These are phyloP conservation scores for Zophobas atratus DNA, from an alignment of 1,140 invertebrate genomes.

Conservation along the genomic window DNA sequence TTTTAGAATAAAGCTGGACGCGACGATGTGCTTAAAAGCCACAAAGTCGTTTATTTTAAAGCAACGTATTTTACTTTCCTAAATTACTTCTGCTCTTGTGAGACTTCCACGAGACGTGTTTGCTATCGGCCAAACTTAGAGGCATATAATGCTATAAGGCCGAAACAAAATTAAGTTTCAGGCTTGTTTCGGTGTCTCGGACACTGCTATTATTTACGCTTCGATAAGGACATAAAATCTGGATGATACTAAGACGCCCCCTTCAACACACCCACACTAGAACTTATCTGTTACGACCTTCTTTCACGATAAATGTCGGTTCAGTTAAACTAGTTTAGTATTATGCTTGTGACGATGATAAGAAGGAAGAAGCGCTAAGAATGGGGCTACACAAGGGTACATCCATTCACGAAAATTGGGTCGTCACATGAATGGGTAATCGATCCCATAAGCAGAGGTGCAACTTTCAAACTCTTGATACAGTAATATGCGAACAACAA, in stretches of 20 bases:
- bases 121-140: constrained; percentile 12
- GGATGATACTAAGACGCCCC: constrained; percentile 5
- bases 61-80: constrained; percentile 56
- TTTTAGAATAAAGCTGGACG: constrained; percentile 52
- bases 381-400: not conserved
- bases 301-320: constrained; percentile 22
- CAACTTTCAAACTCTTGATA: not conserved
- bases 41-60: constrained; percentile 57
- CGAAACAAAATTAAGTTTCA: constrained; percentile 25
- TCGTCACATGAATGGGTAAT: constrained; percentile 14
- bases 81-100: constrained; percentile 59
- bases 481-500: too few species aligned
- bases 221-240: constrained; percentile 23
- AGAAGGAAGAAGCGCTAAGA: constrained; percentile 9
- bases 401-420: constrained; percentile 29
- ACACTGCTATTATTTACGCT: constrained; percentile 25
- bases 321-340: constrained; percentile 30
- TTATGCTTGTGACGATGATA: constrained; percentile 30
- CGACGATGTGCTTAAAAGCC: constrained; percentile 57
- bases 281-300: constrained; percentile 37
- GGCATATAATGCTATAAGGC: constrained; percentile 8
- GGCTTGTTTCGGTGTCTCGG: constrained; percentile 16
- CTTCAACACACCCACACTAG: constrained; percentile 23
- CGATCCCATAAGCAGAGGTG: not conserved
- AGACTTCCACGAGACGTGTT: constrained; percentile 55